Evolutionary conservation across 2,888 invertebrate genomes (phyloP), one percentile per base, ranked within the genome.

Genomic region (Aspidiotus rigidus): DNA sequence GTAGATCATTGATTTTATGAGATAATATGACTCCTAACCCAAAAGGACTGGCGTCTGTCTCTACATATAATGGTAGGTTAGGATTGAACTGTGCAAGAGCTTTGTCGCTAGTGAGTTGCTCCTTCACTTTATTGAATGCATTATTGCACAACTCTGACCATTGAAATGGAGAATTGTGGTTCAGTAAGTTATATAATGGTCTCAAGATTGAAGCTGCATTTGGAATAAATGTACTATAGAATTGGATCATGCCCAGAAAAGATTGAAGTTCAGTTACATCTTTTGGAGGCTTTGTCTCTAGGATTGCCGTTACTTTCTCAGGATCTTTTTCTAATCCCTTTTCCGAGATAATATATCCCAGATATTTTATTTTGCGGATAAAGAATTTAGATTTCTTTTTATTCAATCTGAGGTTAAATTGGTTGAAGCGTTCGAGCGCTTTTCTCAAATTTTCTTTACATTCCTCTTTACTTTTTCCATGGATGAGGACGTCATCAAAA

Each of bases 21-120:
- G 69, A 70, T 7, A 72, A 59, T 13, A 73, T 66, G 9, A 72
- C 71, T 1, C 69, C 69, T 8, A 73, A 28, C 1, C 72, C 72
- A 44, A 13, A n/a, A 42, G 71, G 72, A 41, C 71, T 72, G n/a
- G 72, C 73, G 53, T 74, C 73, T 17, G 69, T 70, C 42, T 59
- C 60, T 39, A 71, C 40, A 10, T 62, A 44, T 41, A 73, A 39
- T 57, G 73, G 72, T 53, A 72, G n/a, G 2, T 67, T 44, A 7
- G 13, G 59, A 42, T 44, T 9, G 60, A 71, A 74, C 13, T 71
- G 72, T 9, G 71, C 64, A 0, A 75, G 54, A 10, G 74, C 71
- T 53, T 57, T 41, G 15, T 74, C 71, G 17, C 72, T 73, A 10
- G 70, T 55, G 13, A 74, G 71, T 70, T 73, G 70, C 16, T 71